Percentiles rank a stretch among this genome's conserved stretches.
phyloP scores from a whole-genome alignment of 35 echinoderm and acorn worm species.

The Chiridota heheva region DNA sequence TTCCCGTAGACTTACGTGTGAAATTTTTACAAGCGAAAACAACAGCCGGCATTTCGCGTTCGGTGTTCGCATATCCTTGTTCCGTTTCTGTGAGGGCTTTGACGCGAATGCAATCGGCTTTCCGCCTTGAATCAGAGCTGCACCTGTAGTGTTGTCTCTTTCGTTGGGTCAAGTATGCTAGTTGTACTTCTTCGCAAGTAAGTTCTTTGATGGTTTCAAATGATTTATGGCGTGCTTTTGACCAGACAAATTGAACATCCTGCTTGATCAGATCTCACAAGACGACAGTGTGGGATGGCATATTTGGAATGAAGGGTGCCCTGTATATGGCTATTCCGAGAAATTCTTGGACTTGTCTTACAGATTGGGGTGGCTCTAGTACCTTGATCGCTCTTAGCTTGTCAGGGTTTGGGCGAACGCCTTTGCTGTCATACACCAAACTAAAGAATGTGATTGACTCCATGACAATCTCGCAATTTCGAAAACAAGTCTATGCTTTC shows the following conservation, averaged over 20 bases:
- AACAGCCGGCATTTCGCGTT: constrained; percentile 6
- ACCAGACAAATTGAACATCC: too few species aligned
- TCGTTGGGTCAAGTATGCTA: too few species aligned
- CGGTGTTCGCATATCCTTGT: constrained; percentile 30
- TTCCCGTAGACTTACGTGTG: constrained; percentile 17
- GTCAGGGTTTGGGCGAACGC: not conserved
- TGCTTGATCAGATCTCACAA: too few species aligned
- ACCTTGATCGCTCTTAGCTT: not conserved
- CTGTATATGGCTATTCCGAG: too few species aligned
- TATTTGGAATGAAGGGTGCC: too few species aligned
- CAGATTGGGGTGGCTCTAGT: not conserved
- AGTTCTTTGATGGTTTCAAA: too few species aligned
- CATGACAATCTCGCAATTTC: not conserved
- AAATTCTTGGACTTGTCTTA: not conserved
- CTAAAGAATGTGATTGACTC: not conserved
- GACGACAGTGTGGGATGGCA: too few species aligned
- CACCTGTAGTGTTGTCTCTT: too few species aligned
- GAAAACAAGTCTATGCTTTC: constrained; percentile 36
- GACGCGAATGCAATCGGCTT: constrained; percentile 47
- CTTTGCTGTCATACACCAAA: not conserved
- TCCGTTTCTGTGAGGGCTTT: constrained; percentile 11
- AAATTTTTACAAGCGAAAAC: constrained; percentile 16
- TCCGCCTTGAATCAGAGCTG: constrained; percentile 36
- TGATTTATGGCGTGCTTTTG: too few species aligned
- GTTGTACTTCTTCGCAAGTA: too few species aligned